Evolutionary conservation across 2,888 invertebrate species (phyloP).

Genomic region (Drosophila siamana): DNA sequence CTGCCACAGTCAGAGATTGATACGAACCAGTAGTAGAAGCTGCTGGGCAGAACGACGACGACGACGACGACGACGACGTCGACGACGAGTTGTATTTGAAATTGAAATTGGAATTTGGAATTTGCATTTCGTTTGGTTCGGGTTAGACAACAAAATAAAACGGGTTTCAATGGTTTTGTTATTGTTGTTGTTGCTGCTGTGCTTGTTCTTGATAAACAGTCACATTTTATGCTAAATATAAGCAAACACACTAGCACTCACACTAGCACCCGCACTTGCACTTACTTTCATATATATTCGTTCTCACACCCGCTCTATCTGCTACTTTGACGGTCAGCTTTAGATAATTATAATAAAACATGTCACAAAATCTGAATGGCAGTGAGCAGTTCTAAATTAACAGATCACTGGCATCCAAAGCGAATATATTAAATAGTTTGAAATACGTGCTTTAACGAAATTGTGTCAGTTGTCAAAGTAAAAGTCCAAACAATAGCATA

Average conservation of each 20-base stretch:
- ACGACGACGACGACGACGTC: neutral
- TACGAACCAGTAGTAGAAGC: slow-evolving; percentile 3
- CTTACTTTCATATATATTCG: neutral
- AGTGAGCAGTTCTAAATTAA: slow-evolving; percentile 12
- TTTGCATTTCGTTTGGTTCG: slow-evolving; percentile 45
- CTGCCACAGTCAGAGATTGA: slow-evolving; percentile 3
- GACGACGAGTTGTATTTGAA: slow-evolving; percentile 26
- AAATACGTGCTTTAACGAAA: no score
- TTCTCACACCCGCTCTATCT: slow-evolving; percentile 8
- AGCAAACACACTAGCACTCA: slow-evolving; percentile 29
- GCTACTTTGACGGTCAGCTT: neutral
- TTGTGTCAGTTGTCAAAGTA: no score
- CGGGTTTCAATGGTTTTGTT: slow-evolving; percentile 42
- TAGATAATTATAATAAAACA: neutral
- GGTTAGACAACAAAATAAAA: slow-evolving; percentile 45
- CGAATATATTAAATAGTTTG: no score
- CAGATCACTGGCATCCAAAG: neutral
- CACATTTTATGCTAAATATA: slow-evolving; percentile 47
- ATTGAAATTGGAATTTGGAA: slow-evolving; percentile 51
- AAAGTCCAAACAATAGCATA: no score
- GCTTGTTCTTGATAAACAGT: slow-evolving; percentile 33
- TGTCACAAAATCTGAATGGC: neutral
- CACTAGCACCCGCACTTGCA: neutral
- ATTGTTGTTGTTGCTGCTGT: neutral
- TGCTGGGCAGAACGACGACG: slow-evolving; percentile 2